These are phyloP conservation scores for Taeniopygia guttata DNA, from an alignment of 2,797 vertebrate species.

Conservation along the genomic window DNA sequence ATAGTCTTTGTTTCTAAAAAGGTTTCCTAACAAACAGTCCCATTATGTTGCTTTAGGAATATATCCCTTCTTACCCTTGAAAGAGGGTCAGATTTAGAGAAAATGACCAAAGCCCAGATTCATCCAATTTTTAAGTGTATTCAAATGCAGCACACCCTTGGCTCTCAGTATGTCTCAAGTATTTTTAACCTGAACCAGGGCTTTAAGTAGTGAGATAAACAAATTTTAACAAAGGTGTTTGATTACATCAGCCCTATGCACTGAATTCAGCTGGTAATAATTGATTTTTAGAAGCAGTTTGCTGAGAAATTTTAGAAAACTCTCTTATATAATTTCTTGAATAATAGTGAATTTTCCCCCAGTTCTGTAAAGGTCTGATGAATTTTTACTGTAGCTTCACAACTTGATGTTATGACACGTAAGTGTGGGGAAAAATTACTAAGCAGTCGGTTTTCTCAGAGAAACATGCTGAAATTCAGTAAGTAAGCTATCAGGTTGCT, in stretches of 20 bases:
- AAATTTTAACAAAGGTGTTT: background rate
- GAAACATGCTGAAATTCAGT: background rate
- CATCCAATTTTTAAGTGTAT: background rate
- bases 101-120: background rate
- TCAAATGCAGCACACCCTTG: background rate
- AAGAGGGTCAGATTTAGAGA: background rate
- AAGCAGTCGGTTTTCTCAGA: background rate
- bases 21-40: background rate
- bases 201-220: background rate
- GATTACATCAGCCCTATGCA: background rate
- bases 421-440: background rate
- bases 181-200: background rate
- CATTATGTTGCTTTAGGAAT: conserved; percentile 3
- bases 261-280: background rate
- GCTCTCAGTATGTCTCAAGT: background rate
- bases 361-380: background rate
- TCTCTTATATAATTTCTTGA: background rate
- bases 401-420: background rate
- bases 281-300: background rate
- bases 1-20: conserved; percentile 6
- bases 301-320: background rate
- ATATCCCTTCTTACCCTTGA: background rate
- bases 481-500: background rate
- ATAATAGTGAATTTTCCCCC: background rate
- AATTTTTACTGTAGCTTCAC: background rate